Base-by-base conservation (phyloP, 2,113 vertebrate species). In the Porphyrio hochstetteri region DNA sequence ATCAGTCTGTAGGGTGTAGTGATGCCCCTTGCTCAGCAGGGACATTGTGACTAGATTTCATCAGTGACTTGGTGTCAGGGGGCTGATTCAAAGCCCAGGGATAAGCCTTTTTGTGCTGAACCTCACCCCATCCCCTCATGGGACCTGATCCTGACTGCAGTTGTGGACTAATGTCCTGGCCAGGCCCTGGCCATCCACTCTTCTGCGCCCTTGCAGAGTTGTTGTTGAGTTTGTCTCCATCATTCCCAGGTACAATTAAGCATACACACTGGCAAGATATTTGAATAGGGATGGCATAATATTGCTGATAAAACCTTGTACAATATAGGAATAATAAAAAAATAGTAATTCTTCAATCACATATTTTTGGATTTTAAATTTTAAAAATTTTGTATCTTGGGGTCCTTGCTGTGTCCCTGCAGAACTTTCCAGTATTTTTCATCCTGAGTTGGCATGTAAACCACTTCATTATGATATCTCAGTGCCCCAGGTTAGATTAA, bases 1-100 rank as follows among this genome's bases (percentile, higher is more conserved):
- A 25, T 24, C 11, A 3, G 5, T 2, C 1, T 25, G 11, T 2
- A 9, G 27, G 8, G 19, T 33, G 8, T 24, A 15, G 12, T 15
- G 5, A 8, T 24, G 10, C 4, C 10, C 4, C 25, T 60, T 0
- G 0, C 33, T 25, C 10, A 28, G 15, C 2, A 0, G 9, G 13
- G 5, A 20, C 3, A 3, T 16, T 55, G 29, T 31, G 38, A 42
- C 40, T 38, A 16, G 44, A 14, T 5, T 4, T 13, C 31, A 21
- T 2, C 0, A 0, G 5, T 6, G 5, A 19, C 29, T 35, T 40
- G 21, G 3, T 48, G 24, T 12, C 40, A 8, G 6, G 1, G 14
- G 15, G 10, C 4, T 2, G 2, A 11, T 23, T 83, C 23, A 42
- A 64, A 33, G 35, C 8, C 31, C 10, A 44, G 7, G 4, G 18